Conservation (phyloP, 2,888 invertebrate genomes). For the Apotomis capreana region DNA sequence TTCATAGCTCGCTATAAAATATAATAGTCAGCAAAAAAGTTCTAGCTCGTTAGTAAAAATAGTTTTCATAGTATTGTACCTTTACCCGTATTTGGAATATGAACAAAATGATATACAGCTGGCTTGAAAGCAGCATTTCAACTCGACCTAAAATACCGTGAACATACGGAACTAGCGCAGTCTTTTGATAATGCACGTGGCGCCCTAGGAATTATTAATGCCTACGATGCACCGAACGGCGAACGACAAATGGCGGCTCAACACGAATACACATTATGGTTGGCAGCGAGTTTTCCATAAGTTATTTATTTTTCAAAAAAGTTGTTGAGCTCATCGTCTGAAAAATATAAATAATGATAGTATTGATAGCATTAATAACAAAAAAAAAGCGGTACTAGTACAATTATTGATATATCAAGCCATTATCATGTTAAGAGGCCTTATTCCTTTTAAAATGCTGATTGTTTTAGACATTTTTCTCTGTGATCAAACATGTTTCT, state of each 20-base stretch:
- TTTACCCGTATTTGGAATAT: not conserved
- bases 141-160: conserved; percentile 21
- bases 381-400: too few relatives aligned
- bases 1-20: too few relatives aligned
- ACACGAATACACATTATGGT: conserved; percentile 49
- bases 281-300: conserved; percentile 42
- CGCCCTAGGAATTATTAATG: conserved; percentile 53
- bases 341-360: too few relatives aligned
- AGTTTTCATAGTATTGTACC: not conserved
- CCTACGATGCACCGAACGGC: conserved; percentile 51
- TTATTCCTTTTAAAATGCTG: too few relatives aligned
- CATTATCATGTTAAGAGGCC: too few relatives aligned
- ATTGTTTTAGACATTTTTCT: too few relatives aligned
- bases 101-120: not conserved
- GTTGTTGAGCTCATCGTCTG: not conserved
- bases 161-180: conserved; percentile 33
- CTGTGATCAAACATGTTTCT: too few relatives aligned
- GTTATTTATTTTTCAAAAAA: conserved; percentile 38
- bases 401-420: too few relatives aligned
- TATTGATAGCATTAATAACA: too few relatives aligned
- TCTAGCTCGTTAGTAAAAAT: not conserved
- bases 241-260: conserved; percentile 46
- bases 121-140: conserved; percentile 12
- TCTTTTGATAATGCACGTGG: conserved; percentile 50
- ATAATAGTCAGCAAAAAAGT: too few relatives aligned